Base-by-base conservation (phyloP, 2,888 invertebrate species). In the Phyllotreta cruciferae region DNA sequence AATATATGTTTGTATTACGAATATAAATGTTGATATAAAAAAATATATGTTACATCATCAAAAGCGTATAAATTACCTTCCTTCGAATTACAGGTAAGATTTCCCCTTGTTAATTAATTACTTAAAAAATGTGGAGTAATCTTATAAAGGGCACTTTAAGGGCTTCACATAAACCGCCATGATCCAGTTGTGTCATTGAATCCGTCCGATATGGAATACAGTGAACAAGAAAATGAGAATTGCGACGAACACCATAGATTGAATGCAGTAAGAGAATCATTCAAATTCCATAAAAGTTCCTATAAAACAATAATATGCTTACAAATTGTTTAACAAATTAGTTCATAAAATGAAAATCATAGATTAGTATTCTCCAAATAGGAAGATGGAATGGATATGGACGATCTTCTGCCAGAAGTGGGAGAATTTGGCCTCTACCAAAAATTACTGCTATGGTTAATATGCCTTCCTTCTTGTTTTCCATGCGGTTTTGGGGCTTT, bases 401-500 rank as follows among this genome's bases (percentile, higher is more conserved):
- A 95, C 77, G 93, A 94, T 76, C 83, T 95, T 62, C 81, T 94
- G 65, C 92, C 91, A 0, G 88, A 90, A 76, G 89, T 96, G 65
- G 96, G 95, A 1, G 94, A 95, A 79, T 94, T 94, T 78, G 96
- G 96, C 52, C 85, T 86, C 41, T 96, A 95, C 80, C 96, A 96
- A 79, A 93, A 92, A 79, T 82, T 91, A 56, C 83, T 94, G 65
- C 83, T 94, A 14, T 93, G 93, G 88, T 85, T 95, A 56, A 90
- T 96, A 63, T 93, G 95, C 75, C 83, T 95, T 66, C 93, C 95
- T 10, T 93, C 95, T 2, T 93, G 94, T 75, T 86, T 96, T 72
- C 93, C 95, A 0, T 94, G 94, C 75, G 94, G 94, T 36, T 95
- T 94, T 81, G 92, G 93, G 80, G 94, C 94, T 3, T 94, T 96